A percentile compares a stretch with the other conserved stretches of the same genome.
Conservation (phyloP, 2,888 invertebrate genomes). For the Heliothis peltigera region DNA sequence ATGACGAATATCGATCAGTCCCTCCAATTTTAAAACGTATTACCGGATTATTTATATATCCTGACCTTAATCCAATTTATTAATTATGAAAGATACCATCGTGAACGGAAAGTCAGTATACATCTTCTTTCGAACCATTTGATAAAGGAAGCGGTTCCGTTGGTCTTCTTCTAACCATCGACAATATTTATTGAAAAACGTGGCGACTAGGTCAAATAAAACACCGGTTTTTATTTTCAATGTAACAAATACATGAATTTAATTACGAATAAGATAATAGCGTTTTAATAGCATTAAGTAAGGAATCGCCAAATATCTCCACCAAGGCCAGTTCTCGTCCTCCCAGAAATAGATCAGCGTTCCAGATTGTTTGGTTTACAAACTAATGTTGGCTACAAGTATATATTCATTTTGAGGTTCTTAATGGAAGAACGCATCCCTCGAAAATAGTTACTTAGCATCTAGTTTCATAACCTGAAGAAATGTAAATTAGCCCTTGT, state of each 20-base stretch:
- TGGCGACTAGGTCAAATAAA: constrained; percentile 14
- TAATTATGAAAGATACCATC: not conserved
- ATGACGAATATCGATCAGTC: constrained; percentile 8
- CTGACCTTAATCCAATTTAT: too few relatives aligned
- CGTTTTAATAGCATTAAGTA: constrained; percentile 66
- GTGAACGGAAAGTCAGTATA: too few relatives aligned
- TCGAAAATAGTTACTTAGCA: too few relatives aligned
- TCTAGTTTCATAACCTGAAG: too few relatives aligned
- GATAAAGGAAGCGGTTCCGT: too few relatives aligned
- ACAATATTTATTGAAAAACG: too few relatives aligned
- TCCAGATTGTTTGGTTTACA: constrained; percentile 64
- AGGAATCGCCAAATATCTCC: constrained; percentile 71
- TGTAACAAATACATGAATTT: constrained; percentile 33
- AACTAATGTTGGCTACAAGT: constrained; percentile 51
- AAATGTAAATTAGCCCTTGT: too few relatives aligned
- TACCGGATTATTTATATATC: not conserved
- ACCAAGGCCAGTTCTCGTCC: constrained; percentile 73
- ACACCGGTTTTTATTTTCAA: too few relatives aligned
- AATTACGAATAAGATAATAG: constrained; percentile 57
- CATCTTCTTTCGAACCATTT: too few relatives aligned
- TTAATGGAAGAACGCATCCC: constrained; percentile 16
- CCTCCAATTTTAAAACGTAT: not conserved
- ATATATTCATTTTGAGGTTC: constrained; percentile 25
- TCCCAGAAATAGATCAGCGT: constrained; percentile 75
- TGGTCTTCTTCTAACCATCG: too few relatives aligned